Base-by-base conservation (phyloP, 2,113 vertebrate genomes). In the Felis catus region DNA sequence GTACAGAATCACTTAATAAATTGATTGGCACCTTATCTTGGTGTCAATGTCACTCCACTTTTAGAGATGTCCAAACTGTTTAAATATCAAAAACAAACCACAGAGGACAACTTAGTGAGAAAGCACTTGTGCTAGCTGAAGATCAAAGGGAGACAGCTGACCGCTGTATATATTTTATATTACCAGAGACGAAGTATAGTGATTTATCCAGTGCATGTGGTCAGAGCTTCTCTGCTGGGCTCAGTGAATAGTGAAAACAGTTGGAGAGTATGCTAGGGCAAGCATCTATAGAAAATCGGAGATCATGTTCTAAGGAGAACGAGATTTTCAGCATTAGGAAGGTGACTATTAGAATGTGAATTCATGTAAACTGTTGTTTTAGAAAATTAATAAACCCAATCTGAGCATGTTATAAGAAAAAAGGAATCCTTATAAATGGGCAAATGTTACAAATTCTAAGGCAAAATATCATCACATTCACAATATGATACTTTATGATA, bases 1-100 rank as follows among this genome's bases (percentile, higher is more conserved):
- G 16, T 78, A 90, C 78, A 96, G 31, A 85, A 97, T 98, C 97
- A 96, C 97, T 97, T 98, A 96, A 98, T 97, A 98, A 98, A 95
- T 94, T 97, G 89, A 97, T 92, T 92, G 88, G 70, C 82, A 97
- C 71, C 78, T 98, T 97, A 98, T 92, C 10, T 4, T 12, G 39
- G 39, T 86, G 94, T 98, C 97, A 98, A 33, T 97, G 83, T 85
- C 88, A 94, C 79, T 95, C 89, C 16, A 85, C 76, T 97, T 98
- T 97, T 97, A 97, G 96, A 94, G 94, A 97, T 96, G 90, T 96
- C 96, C 96, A 98, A 98, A 98, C 48, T 97, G 88, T 97, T 98
- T 94, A 98, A 98, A 97, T 94, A 98, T 85, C 8, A 98, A 98
- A 98, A 98, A 93, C 81, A 98, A 97, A 96, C 85, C 21, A 79